Base-by-base conservation (phyloP, 2,888 invertebrate species). In the Zelleria hepariella region DNA sequence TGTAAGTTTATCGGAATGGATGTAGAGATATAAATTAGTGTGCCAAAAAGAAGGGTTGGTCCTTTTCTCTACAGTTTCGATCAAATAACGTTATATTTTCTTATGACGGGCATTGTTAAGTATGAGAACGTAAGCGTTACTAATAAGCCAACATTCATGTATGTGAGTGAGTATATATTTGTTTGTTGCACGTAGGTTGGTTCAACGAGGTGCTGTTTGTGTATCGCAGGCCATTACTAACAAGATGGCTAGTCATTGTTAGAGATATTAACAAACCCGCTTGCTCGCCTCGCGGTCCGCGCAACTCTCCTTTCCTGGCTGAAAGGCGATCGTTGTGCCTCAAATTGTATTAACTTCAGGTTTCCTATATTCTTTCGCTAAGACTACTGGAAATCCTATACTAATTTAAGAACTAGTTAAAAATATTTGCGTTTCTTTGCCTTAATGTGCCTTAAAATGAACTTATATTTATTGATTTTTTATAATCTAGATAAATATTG, bases 371-470 rank as follows among this genome's bases (percentile, higher is more conserved):
- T 87, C 86, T 86, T 80, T 70, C 60, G 58, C 60, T 64, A 74
- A 87, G 87, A 87, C 74, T 86, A 78, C 80, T 70, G 80, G 83
- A 79, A 84, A 84, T 75, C 82, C 75, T 74, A 66, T 64, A 65
- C 65, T 70, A 64, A 67, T 66, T 70, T 52, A 32, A 51, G 24
- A 58, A 26, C 27, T 61, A 58, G 52, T 25, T 59, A 57, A 55
- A 60, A 57, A 18, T 52, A 60, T 60, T 58, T 58, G 53, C 27
- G 10, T 25, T 21, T 81, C 80, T 80, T 86, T 88, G 87, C 86
- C 87, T 88, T 83, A 82, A 80, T 82, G 86, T 88, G 87, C 86
- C 86, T 87, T 85, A 72, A 74, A 71, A 67, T 70, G 80, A 75
- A 56, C 59, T 73, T 72, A n/a, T 86, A 86, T 86, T 86, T 86